Base-by-base conservation (phyloP, 2,888 invertebrate species). In the Lasioglossum figueresi region DNA sequence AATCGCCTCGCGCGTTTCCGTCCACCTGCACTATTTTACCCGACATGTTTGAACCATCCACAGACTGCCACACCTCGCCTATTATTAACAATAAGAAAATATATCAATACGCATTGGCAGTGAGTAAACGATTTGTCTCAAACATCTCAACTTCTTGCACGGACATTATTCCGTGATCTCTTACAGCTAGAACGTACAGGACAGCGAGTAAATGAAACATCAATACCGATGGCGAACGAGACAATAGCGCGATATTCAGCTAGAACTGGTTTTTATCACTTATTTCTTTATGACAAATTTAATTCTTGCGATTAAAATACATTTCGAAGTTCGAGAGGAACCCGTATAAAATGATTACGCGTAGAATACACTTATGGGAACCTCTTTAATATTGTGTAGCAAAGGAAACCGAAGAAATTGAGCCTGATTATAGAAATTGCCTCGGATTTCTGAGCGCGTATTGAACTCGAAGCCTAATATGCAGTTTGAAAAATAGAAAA, bases 1-100 rank as follows among this genome's bases (percentile, higher is more conserved):
- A 56, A 83, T 77, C 74, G 82, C 45, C 63, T 56, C 68, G 16
- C 19, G 45, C 14, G 43, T 52, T 52, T 52, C n/a, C 52, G 52
- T 52, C 52, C 52, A 52, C 52, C 52, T 52, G 23, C 52, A 10
- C 72, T 76, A 52, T 82, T 84, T 56, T 68, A 82, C 76, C 59
- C 10, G 59, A 27, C 52, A n/a, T 52, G n/a, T n/a, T 10, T 8
- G 52, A 52, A 52, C 23, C 48, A 23, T 48, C 48, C 48, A 0
- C 48, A 48, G 23, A 48, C 48, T 5, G 48, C 19, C 48, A 23
- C 23, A 23, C 52, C 23, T 23, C 23, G 3, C 2, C 19, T 6
- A 48, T 48, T 48, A 48, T 52, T 52, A 48, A 48, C 48, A 19
- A 16, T 4, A 19, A 19, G 0, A 6, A 19, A 48, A 48, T 19